Evolutionary conservation across 1,140 invertebrate species (phyloP), one percentile per base, ranked within the genome.

Genomic region (Asobara japonica): DNA sequence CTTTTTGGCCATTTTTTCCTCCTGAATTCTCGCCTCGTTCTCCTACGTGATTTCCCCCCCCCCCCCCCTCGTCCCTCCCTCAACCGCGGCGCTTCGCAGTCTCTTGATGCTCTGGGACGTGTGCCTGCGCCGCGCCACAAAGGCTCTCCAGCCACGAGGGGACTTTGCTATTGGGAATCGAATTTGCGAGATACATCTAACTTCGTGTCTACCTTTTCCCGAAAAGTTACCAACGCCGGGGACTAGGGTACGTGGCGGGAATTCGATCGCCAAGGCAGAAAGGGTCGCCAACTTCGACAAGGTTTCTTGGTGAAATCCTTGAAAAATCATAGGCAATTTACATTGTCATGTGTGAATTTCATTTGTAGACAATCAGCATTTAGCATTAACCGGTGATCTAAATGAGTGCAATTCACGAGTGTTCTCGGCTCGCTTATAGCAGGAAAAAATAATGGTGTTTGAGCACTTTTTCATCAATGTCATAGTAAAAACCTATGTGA

Each of bases 11-110:
- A 45, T 68, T 56, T 56, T 68, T 31, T 56, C 51, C 10, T 45
- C 25, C 27, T 66, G 36, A 48, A 31, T 69, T 69, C 30, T 51
- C 31, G 36, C 41, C 48, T 51, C 22, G 11, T 65, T 38, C 33
- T 67, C 69, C 76, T 78, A 80, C 76, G 75, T 79, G 79, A 82
- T 82, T 82, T 78, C 30, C 72, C 77, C n/a, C n/a, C n/a, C n/a
- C n/a, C n/a, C n/a, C n/a, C n/a, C n/a, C n/a, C n/a, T n/a, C n/a
- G n/a, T n/a, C n/a, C n/a, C n/a, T n/a, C n/a, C n/a, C 65, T 31
- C n/a, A n/a, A 51, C 22, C 25, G 18, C 13, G 51, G 22, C 51
- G 51, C 25, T 56, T 56, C 51, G 51, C 51, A 56, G 51, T 56
- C 20, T 56, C 51, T 56, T 56, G 51, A 56, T 56, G 51, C 51